Conservation (phyloP, 2,113 vertebrate species). For the Xenotilapia leptura region DNA sequence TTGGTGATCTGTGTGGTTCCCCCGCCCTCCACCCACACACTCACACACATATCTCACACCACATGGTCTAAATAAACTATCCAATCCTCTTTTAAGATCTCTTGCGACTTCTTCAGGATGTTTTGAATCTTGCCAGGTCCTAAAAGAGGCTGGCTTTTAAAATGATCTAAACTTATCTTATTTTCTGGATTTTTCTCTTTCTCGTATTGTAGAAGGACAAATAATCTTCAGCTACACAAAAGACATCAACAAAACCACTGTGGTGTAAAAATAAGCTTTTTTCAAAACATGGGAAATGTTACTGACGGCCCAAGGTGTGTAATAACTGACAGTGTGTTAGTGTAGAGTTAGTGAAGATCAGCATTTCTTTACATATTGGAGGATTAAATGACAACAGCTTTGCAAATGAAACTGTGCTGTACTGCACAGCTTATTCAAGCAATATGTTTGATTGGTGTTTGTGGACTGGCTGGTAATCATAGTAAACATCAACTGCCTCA, state of each 20-base stretch:
- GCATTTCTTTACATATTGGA: neutral
- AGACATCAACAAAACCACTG: neutral
- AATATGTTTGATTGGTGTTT: neutral
- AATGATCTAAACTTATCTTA: neutral
- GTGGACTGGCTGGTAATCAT: neutral
- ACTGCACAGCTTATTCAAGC: neutral
- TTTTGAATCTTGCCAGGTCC: neutral
- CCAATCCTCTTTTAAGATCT: neutral
- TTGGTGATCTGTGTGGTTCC: neutral
- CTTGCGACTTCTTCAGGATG: neutral
- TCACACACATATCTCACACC: neutral
- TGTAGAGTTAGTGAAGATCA: neutral
- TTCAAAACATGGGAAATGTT: accelerated
- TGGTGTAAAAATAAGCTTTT: neutral
- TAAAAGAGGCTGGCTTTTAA: neutral
- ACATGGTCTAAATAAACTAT: accelerated
- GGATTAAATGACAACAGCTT: neutral
- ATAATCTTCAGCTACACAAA: neutral
- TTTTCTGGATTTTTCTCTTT: neutral
- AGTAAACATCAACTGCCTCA: neutral
- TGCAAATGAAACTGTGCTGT: neutral
- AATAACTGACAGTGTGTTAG: neutral
- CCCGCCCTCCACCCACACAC: neutral
- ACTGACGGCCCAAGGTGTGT: neutral
- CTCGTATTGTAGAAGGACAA: neutral